Conservation (phyloP, 1,140 invertebrate genomes). For the Drosophila arizonae region DNA sequence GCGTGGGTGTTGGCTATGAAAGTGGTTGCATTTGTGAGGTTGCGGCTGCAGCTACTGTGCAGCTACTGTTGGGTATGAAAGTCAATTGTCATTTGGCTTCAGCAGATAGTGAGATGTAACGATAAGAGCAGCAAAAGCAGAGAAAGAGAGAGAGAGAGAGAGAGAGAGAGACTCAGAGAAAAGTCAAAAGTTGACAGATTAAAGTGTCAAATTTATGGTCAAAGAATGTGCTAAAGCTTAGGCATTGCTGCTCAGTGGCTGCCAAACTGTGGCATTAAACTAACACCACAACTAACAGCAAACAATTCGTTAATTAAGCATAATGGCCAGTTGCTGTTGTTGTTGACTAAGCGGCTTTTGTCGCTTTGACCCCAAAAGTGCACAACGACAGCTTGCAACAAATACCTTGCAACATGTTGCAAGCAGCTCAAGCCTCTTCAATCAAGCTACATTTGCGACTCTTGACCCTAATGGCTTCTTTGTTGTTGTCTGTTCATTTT, state of each 20-base stretch:
- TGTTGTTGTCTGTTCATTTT: neutral
- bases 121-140: slow-evolving; percentile 13
- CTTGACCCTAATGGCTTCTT: slow-evolving; percentile 45
- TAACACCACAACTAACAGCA: slow-evolving; percentile 18
- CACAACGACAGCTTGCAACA: slow-evolving; percentile 2
- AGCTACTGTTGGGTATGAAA: slow-evolving; percentile 15
- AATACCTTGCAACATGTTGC: slow-evolving; percentile 29
- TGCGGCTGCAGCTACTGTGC: slow-evolving; percentile 16
- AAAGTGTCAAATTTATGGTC: slow-evolving; percentile 28
- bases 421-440: slow-evolving; percentile 20
- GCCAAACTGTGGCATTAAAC: slow-evolving; percentile 33
- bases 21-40: slow-evolving; percentile 8
- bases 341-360: slow-evolving; percentile 16
- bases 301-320: slow-evolving; percentile 37
- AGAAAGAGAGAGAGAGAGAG: neutral
- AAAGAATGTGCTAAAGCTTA: neutral
- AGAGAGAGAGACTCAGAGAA: neutral
- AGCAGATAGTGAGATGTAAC: slow-evolving; percentile 32
- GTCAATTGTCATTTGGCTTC: slow-evolving; percentile 30
- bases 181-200: slow-evolving; percentile 27
- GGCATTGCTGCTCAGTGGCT: slow-evolving; percentile 9
- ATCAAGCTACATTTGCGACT: slow-evolving; percentile 28
- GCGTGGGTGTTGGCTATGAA: slow-evolving; percentile 51
- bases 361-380: slow-evolving; percentile 32
- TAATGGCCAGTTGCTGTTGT: slow-evolving; percentile 4